Conservation (phyloP, 2,888 invertebrate species). For the Chaetogeoica ovagalla region DNA sequence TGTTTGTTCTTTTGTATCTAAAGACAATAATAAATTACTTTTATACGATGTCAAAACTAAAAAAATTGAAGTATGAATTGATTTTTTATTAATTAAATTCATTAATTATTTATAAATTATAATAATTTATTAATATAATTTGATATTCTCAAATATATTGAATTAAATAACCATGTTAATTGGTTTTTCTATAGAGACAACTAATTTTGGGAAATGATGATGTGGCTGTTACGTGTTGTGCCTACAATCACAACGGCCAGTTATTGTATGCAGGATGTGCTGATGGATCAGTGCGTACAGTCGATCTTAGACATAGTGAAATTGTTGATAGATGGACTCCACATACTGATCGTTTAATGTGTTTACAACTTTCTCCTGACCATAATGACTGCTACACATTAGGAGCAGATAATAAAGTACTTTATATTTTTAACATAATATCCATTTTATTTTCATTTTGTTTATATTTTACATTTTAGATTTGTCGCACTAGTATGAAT, state of each 20-base stretch:
- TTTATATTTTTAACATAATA: slow-evolving; percentile 39
- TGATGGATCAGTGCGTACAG: slow-evolving; percentile 65
- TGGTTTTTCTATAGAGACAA: slow-evolving; percentile 30
- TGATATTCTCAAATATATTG: not conserved
- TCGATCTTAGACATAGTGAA: slow-evolving; percentile 64
- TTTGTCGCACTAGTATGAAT: slow-evolving; percentile 60
- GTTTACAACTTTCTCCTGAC: slow-evolving; percentile 64
- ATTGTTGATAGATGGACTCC: slow-evolving; percentile 64
- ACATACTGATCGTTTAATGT: slow-evolving; percentile 64
- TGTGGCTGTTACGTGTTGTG: slow-evolving; percentile 63
- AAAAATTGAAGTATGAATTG: slow-evolving; percentile 62
- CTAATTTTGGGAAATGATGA: slow-evolving; percentile 58
- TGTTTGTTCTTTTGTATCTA: slow-evolving; percentile 60
- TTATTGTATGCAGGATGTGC: slow-evolving; percentile 65
- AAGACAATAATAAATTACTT: slow-evolving; percentile 62
- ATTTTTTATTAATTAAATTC: slow-evolving; percentile 3
- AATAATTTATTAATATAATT: not conserved
- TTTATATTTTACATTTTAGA: slow-evolving; percentile 29
- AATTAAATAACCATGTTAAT: not conserved
- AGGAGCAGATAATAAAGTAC: slow-evolving; percentile 65
- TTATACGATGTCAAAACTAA: slow-evolving; percentile 65
- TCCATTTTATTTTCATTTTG: not conserved
- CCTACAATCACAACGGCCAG: slow-evolving; percentile 67
- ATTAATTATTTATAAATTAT: not conserved
- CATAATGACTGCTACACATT: slow-evolving; percentile 63